phyloP scores from a whole-genome alignment of 1,140 invertebrate genomes.

The Philopotamus ludificatus region DNA sequence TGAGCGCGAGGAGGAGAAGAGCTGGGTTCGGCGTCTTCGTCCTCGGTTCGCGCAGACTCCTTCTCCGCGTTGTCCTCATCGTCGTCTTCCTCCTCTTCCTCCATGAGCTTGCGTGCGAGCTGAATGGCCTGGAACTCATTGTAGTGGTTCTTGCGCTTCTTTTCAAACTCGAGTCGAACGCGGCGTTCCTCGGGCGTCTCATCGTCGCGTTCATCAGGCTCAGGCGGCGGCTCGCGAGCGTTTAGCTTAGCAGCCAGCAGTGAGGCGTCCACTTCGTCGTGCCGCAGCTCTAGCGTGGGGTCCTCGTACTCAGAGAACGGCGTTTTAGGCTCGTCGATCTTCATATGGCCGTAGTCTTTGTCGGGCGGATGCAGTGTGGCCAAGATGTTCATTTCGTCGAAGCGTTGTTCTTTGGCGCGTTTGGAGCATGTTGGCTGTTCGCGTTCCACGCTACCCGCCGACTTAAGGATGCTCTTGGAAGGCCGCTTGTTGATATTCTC shows the following conservation, averaged over 20 bases:
- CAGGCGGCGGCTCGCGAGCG: slow-evolving; percentile 52
- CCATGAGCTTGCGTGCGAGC: slow-evolving; percentile 83
- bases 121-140: slow-evolving; percentile 95
- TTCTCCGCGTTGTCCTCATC: slow-evolving; percentile 61
- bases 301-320: slow-evolving; percentile 75
- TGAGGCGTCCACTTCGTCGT: slow-evolving; percentile 75
- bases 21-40: neutral
- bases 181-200: slow-evolving; percentile 65
- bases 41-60: slow-evolving; percentile 36
- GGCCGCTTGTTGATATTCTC: slow-evolving; percentile 68
- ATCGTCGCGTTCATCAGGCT: slow-evolving; percentile 61
- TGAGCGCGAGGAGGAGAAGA: slow-evolving; percentile 9
- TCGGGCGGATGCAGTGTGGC: slow-evolving; percentile 96
- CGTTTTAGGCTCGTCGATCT: slow-evolving; percentile 98
- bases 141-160: slow-evolving; percentile 94
- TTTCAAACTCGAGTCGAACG: slow-evolving; percentile 77
- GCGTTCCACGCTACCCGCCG: slow-evolving; percentile 84
- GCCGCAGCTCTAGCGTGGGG: slow-evolving; percentile 65
- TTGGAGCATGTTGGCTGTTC: slow-evolving; percentile 60
- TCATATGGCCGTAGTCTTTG: slow-evolving; percentile 99
- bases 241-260: slow-evolving; percentile 73
- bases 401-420: slow-evolving; percentile 82
- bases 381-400: slow-evolving; percentile 99
- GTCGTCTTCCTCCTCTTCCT: slow-evolving; percentile 86
- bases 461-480: slow-evolving; percentile 89